These are phyloP conservation scores for Acanthurus lineatus DNA, from an alignment of 2,797 vertebrate species.

Conservation along the genomic window DNA sequence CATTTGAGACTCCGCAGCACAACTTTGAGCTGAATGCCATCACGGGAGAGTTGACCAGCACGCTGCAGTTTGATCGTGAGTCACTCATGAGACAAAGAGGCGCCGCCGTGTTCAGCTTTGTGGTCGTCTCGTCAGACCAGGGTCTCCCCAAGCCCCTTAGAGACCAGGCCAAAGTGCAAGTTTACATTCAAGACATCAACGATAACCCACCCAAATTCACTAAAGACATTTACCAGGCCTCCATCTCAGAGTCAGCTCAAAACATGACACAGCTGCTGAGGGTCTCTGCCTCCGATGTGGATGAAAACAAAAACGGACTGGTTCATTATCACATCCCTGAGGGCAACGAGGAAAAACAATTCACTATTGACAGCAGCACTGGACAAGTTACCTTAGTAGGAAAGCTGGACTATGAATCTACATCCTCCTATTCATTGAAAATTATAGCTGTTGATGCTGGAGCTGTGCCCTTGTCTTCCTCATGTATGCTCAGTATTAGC, in stretches of 20 bases:
- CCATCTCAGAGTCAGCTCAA: conserved; percentile 92
- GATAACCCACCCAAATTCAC: conserved; percentile 96
- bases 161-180: conserved; percentile 96
- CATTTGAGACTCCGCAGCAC: conserved; percentile 91
- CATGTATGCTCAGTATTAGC: conserved; percentile 92
- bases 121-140: conserved; percentile 92
- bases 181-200: conserved; percentile 96
- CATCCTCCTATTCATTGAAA: conserved; percentile 91
- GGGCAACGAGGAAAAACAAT: conserved; percentile 94
- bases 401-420: conserved; percentile 93
- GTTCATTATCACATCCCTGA: conserved; percentile 90
- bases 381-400: conserved; percentile 95
- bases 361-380: conserved; percentile 89
- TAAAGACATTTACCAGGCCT: conserved; percentile 97
- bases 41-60: conserved; percentile 92
- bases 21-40: conserved; percentile 94
- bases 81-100: conserved; percentile 94
- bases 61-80: conserved; percentile 94
- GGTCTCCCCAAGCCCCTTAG: conserved; percentile 94
- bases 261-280: conserved; percentile 95
- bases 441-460: conserved; percentile 94
- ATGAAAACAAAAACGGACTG: conserved; percentile 93
- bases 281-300: conserved; percentile 96
- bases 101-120: conserved; percentile 92
- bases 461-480: conserved; percentile 87